Percentiles rank a stretch among this genome's conserved stretches.
These are phyloP conservation scores for Anguilla marmorata DNA, from an alignment of 2,797 vertebrate species.

Conservation along the genomic window DNA sequence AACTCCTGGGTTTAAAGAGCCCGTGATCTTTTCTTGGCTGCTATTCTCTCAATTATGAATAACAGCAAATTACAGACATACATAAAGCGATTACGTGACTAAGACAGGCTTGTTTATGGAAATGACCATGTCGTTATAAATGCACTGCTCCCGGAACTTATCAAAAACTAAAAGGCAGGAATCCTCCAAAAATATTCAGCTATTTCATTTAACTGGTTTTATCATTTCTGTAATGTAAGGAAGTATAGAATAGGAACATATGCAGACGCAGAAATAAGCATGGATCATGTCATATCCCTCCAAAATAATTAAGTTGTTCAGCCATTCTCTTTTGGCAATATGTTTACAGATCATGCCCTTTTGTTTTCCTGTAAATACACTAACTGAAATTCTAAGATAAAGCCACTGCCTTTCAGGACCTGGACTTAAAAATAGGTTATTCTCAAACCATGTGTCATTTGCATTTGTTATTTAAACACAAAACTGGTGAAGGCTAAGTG, in stretches of 20 bases:
- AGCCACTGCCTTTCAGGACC: not conserved
- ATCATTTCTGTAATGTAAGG: not conserved
- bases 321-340: not conserved
- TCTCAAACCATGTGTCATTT: not conserved
- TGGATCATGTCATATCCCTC: not conserved
- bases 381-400: not conserved
- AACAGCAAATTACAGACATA: constrained; percentile 64
- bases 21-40: constrained; percentile 87
- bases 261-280: not conserved
- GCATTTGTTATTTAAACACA: not conserved
- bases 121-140: constrained; percentile 23
- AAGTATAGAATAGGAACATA: not conserved
- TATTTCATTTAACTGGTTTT: not conserved
- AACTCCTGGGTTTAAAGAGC: constrained; percentile 97
- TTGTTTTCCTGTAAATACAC: not conserved
- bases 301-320: not conserved
- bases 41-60: constrained; percentile 64
- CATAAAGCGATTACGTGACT: constrained; percentile 45
- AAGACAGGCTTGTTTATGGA: constrained; percentile 51
- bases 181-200: not conserved
- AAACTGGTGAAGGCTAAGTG: not conserved
- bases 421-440: too few species aligned
- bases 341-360: not conserved
- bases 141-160: constrained; percentile 17
- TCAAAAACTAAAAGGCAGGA: not conserved